Evolutionary conservation across 1,140 invertebrate genomes (phyloP).

Genomic region (Zaprionus taronus): DNA sequence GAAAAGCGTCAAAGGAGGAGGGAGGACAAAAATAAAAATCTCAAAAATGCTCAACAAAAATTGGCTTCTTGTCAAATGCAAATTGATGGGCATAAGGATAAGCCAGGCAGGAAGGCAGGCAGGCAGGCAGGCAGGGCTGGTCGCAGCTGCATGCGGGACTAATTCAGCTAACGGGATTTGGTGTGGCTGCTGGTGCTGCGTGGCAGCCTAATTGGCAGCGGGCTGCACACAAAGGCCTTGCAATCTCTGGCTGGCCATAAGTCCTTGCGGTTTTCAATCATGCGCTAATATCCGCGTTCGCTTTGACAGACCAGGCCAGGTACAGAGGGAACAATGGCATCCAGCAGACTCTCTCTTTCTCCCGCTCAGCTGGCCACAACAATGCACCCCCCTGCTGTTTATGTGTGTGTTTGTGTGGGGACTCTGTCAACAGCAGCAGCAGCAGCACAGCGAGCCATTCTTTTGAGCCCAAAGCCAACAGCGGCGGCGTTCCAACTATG

Average conservation of each 20-base stretch:
- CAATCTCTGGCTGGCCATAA: slow-evolving; percentile 35
- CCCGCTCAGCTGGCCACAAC: slow-evolving; percentile 12
- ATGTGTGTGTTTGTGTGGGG: slow-evolving; percentile 19
- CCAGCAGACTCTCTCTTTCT: neutral
- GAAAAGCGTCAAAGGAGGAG: slow-evolving; percentile 50
- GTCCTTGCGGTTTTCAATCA: slow-evolving; percentile 63
- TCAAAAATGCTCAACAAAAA: slow-evolving; percentile 27
- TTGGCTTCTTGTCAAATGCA: slow-evolving; percentile 45
- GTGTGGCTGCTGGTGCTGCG: neutral
- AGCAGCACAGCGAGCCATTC: slow-evolving; percentile 57
- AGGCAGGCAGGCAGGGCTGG: neutral
- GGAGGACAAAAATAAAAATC: neutral
- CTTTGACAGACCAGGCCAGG: slow-evolving; percentile 52
- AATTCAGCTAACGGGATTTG: slow-evolving; percentile 11
- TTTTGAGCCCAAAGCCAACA: slow-evolving; percentile 57
- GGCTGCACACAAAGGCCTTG: slow-evolving; percentile 55
- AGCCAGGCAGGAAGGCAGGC: neutral
- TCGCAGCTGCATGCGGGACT: slow-evolving; percentile 46
- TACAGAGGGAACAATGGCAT: slow-evolving; percentile 27
- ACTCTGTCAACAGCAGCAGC: slow-evolving; percentile 68
- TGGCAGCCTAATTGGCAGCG: slow-evolving; percentile 51
- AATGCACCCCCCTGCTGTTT: neutral
- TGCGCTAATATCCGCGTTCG: slow-evolving; percentile 67
- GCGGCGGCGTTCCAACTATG: slow-evolving; percentile 35
- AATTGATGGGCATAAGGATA: slow-evolving; percentile 66